A percentile compares a stretch with the other conserved stretches of the same genome.
Evolutionary conservation across 2,888 invertebrate genomes (phyloP).

Genomic region (Phyto melanocephala): DNA sequence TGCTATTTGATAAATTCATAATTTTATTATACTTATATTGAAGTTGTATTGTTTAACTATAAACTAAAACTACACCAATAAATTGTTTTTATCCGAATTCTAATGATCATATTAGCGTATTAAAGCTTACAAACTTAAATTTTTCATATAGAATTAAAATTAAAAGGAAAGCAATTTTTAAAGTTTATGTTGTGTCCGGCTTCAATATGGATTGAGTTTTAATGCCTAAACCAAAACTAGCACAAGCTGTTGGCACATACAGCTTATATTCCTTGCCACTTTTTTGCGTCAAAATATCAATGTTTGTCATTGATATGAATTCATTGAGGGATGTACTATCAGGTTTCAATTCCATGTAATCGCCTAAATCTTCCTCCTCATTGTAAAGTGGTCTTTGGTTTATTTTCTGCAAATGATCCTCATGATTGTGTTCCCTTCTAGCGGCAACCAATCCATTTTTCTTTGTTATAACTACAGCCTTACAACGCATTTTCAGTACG

Average conservation of each 20-base stretch:
- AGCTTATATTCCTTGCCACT: conserved; percentile 76
- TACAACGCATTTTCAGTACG: conserved; percentile 77
- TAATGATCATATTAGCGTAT: neutral
- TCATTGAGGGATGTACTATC: conserved; percentile 75
- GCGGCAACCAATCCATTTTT: conserved; percentile 74
- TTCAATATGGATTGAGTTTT: conserved; percentile 36
- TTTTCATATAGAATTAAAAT: no score
- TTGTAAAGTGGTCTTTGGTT: conserved; percentile 76
- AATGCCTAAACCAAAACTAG: conserved; percentile 34
- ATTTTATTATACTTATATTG: conserved; percentile 10
- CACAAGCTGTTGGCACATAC: conserved; percentile 72
- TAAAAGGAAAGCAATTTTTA: no score
- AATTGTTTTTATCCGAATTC: neutral
- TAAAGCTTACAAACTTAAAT: neutral
- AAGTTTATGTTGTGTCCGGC: conserved; percentile 18
- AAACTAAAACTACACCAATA: neutral
- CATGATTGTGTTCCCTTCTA: conserved; percentile 76
- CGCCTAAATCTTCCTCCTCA: conserved; percentile 77
- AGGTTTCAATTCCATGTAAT: conserved; percentile 77
- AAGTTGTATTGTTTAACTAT: no score
- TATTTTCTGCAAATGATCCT: conserved; percentile 75
- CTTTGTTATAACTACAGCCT: conserved; percentile 78
- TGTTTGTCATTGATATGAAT: conserved; percentile 72
- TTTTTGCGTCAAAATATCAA: conserved; percentile 74
- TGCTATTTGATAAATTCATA: neutral